Evolutionary conservation across 2,113 vertebrate genomes (phyloP), one percentile per base, ranked within the genome.

Genomic region (Cyanocitta stelleri): DNA sequence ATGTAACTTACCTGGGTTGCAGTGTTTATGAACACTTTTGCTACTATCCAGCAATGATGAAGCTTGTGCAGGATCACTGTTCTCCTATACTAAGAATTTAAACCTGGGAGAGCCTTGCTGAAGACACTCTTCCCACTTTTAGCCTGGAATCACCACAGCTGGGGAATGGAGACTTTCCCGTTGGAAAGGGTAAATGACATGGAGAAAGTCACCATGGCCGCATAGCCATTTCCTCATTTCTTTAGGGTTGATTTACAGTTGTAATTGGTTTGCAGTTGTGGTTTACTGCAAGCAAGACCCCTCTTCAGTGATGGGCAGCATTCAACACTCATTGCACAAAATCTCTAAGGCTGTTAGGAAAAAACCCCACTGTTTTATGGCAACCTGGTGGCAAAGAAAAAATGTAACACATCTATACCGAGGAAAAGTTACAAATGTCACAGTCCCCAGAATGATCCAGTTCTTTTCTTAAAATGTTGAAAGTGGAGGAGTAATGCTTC

Each of bases 331-430:
- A 48, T 3, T 82, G 9, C 35, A 52, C 44, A 44, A 75, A 66
- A 21, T 66, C 35, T 66, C 12, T 33, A 22, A 73, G 56, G 51
- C 29, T 66, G 19, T 56, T 26, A 43, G 33, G 48, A 46, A 83
- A 75, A 69, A 49, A 7, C 0, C 0, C 0, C 5, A 1, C 29
- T 29, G 8, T 52, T 67, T 58, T 68, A 56, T 54, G 26, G 32
- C 52, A 66, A 5, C 6, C 21, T 77, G 29, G 19, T 62, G 32
- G 27, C 30, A 84, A 91, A 81, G 11, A 33, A 61, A 79, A 89
- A 80, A 48, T 20, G 4, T 46, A 44, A 73, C 18, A 8, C 7
- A n/a, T 63, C n/a, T 55, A 30, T 11, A 55, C 10, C 29, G 49
- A 83, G 54, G 46, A 82, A 68, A 51, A 72, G 24, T 64, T 64